Percentiles rank a stretch among this genome's conserved stretches.
Conservation (phyloP, 2,113 vertebrate genomes). For the Microtus ochrogaster region DNA sequence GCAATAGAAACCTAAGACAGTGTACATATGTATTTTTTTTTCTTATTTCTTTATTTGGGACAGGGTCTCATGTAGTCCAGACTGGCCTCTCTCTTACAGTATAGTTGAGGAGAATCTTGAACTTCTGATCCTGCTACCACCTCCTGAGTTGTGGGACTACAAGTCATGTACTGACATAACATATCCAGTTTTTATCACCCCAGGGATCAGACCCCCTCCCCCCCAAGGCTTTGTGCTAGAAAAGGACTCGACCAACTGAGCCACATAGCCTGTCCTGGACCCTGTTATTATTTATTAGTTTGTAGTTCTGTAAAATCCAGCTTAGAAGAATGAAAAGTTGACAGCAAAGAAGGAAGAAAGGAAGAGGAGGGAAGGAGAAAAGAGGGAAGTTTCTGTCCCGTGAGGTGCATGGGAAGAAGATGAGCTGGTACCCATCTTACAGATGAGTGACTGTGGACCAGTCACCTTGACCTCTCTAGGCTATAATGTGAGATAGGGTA, state of each 20-base stretch:
- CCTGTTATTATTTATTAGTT: not conserved
- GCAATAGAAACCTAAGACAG: not conserved
- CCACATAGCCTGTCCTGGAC: not conserved
- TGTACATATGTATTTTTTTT: not conserved
- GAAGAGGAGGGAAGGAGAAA: too few species aligned
- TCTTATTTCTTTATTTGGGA: not conserved
- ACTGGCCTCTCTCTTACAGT: not conserved
- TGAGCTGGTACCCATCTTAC: not conserved
- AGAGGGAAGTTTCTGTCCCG: not conserved
- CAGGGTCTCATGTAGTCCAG: not conserved
- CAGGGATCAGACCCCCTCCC: too few species aligned
- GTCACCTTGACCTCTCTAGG: not conserved
- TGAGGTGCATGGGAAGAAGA: rapidly evolving
- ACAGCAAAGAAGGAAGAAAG: not conserved
- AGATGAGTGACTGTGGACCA: not conserved
- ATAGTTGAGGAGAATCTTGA: not conserved
- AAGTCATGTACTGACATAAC: not conserved
- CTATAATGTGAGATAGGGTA: not conserved
- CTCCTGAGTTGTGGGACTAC: not conserved
- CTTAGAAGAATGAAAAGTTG: not conserved
- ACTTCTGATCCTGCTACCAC: not conserved
- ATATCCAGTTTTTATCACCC: not conserved
- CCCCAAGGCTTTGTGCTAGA: not conserved
- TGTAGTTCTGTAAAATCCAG: not conserved
- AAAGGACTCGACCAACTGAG: not conserved